phyloP scores from a whole-genome alignment of 2,113 vertebrate species.

The Pantherophis guttatus region DNA sequence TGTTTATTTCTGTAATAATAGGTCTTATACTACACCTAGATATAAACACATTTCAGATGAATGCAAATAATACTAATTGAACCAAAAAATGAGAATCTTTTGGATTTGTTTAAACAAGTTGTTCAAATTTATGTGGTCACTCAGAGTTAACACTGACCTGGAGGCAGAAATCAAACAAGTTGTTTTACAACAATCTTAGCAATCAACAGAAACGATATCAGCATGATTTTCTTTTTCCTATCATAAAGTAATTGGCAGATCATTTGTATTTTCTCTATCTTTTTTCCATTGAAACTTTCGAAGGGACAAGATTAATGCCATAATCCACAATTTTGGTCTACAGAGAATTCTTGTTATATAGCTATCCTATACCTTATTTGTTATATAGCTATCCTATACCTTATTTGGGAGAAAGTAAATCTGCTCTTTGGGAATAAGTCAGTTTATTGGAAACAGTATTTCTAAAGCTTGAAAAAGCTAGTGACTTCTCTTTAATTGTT shows the following conservation, averaged over 20 bases:
- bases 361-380: neutral
- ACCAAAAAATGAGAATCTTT: neutral
- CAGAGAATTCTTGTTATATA: neutral
- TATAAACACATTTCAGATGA: neutral
- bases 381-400: neutral
- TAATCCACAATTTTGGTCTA: neutral
- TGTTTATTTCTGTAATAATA: neutral
- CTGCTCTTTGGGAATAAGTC: neutral
- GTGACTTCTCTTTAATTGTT: neutral
- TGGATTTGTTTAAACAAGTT: neutral
- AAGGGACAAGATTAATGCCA: neutral
- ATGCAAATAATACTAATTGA: neutral
- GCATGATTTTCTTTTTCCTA: neutral
- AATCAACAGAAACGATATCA: neutral
- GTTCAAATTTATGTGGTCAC: neutral
- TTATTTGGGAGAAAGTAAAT: neutral
- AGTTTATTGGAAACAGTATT: neutral
- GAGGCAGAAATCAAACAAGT: neutral
- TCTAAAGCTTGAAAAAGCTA: neutral
- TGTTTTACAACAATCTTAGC: neutral
- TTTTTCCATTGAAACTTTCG: neutral
- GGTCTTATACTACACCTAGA: neutral
- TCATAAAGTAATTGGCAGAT: neutral
- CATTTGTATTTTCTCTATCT: neutral
- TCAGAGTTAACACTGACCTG: neutral